These are phyloP conservation scores for Diadromus collaris DNA, from an alignment of 2,888 invertebrate genomes.

Conservation along the genomic window DNA sequence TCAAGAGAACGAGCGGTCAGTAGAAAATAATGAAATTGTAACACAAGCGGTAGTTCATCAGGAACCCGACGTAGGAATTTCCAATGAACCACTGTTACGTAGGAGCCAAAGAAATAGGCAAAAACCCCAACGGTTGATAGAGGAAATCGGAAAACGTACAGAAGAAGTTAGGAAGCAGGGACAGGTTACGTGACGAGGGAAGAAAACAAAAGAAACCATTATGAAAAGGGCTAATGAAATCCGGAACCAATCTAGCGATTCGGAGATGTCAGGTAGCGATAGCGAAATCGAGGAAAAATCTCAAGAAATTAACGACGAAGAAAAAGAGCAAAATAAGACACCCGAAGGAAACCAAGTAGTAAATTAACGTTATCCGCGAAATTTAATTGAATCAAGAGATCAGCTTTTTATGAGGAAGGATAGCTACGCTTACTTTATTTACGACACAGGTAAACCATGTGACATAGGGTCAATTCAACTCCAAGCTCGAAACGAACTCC, in stretches of 20 bases:
- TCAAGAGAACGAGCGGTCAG: not conserved
- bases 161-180: not conserved
- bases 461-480: constrained; percentile 37
- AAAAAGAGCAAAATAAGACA: no score
- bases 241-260: no score
- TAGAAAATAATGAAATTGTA: no score
- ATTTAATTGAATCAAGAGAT: constrained; percentile 25
- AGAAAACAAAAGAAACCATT: not conserved
- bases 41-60: no score
- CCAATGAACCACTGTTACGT: no score
- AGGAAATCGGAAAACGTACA: not conserved
- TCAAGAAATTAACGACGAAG: no score
- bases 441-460: constrained; percentile 1
- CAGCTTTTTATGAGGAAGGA: constrained; percentile 33
- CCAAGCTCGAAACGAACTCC: not conserved
- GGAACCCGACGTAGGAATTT: not conserved
- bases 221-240: not conserved
- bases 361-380: not conserved
- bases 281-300: no score
- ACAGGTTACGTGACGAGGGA: no score
- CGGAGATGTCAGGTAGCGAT: no score
- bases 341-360: not conserved
- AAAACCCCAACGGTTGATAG: not conserved
- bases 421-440: constrained; percentile 32
- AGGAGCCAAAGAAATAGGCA: no score